Percentiles rank a stretch among this genome's conserved stretches.
phyloP scores from a whole-genome alignment of 2,888 invertebrate genomes.

The Spodoptera picta region DNA sequence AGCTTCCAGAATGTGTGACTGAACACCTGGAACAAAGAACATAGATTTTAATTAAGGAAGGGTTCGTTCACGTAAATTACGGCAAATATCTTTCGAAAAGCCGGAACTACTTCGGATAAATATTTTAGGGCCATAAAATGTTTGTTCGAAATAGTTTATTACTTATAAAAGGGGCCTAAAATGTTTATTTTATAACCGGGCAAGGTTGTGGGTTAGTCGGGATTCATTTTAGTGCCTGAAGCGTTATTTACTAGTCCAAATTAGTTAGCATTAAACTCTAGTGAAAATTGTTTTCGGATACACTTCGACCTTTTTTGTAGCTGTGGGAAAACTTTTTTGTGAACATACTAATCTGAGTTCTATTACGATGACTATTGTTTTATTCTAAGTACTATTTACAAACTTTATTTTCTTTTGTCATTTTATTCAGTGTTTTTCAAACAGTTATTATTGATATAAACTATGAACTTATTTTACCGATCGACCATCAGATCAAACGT shows the following conservation, averaged over 20 bases:
- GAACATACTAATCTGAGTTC: background rate
- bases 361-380: background rate
- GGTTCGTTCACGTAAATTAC: conserved; percentile 48
- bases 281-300: conserved; percentile 30
- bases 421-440: no score
- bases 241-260: conserved; percentile 44
- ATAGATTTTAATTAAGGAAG: conserved; percentile 58
- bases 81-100: conserved; percentile 46
- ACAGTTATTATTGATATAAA: no score
- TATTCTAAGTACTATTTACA: no score
- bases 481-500: no score
- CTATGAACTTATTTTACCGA: no score
- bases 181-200: conserved; percentile 53
- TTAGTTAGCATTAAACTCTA: conserved; percentile 40
- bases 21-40: conserved; percentile 77
- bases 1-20: conserved; percentile 45
- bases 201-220: conserved; percentile 47
- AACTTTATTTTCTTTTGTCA: no score
- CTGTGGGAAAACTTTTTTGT: background rate
- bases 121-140: conserved; percentile 55
- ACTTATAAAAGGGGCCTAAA: conserved; percentile 48
- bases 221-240: conserved; percentile 47
- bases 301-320: conserved; percentile 8
- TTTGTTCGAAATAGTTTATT: conserved; percentile 57
- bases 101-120: conserved; percentile 54